Evolutionary conservation across 92 coral and sea anemone species (phyloP).

Genomic region (Zoanthus sociatus): DNA sequence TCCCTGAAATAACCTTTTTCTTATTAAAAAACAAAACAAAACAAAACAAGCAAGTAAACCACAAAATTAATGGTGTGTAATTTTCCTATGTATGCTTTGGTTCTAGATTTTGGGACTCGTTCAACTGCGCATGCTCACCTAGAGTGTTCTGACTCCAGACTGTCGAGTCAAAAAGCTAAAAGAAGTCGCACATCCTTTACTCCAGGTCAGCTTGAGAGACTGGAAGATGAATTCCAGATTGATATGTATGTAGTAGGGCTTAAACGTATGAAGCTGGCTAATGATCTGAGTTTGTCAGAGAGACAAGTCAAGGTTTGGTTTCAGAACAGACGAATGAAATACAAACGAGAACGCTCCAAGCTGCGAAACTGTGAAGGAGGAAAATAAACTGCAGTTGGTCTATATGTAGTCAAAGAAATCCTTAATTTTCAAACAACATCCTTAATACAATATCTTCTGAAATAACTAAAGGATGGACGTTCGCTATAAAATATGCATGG

Average conservation of each 20-base stretch:
- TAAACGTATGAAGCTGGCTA: conserved; percentile 92
- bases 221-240: conserved; percentile 90
- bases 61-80: background rate
- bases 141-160: conserved; percentile 58
- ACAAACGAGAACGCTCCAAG: conserved; percentile 91
- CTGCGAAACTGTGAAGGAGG: conserved; percentile 37
- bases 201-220: conserved; percentile 91
- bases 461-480: too few species aligned
- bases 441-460: too few species aligned
- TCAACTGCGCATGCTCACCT: conserved; percentile 46
- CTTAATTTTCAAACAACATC: too few species aligned
- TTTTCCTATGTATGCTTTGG: background rate
- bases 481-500: too few species aligned
- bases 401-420: too few species aligned
- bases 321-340: conserved; percentile 96
- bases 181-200: conserved; percentile 97
- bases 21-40: background rate
- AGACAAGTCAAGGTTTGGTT: conserved; percentile 98
- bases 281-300: conserved; percentile 88
- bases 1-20: background rate
- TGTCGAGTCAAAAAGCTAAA: conserved; percentile 86
- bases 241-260: conserved; percentile 97
- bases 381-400: background rate
- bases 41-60: background rate
- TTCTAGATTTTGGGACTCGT: conserved; percentile 28